Evolutionary conservation across 2,888 invertebrate species (phyloP), one percentile per base, ranked within the genome.

Genomic region (Dysmachus trigonus): DNA sequence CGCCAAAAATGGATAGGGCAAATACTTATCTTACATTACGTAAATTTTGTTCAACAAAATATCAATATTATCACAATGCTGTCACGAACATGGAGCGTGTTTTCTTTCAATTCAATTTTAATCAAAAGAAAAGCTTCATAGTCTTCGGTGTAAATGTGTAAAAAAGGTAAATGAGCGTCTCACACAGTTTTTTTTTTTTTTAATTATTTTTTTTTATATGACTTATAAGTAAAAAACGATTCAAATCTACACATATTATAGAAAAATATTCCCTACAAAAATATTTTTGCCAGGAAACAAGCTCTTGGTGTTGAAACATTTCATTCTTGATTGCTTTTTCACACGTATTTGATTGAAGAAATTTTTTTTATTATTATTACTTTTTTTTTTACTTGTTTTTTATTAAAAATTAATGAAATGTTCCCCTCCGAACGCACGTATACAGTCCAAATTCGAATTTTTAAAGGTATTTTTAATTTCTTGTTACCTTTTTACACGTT

Each of bases 1-100:
- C 79, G 86, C 76, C 86, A 86, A 86, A 86, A 86, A 71, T 31
- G 62, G 33, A 85, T 31, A 76, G 53, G 84, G 72, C 27, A 22
- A 72, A 22, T 27, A 33, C 7, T 41, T 71, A 71, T 72, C 72
- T 71, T 62, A 62, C n/a, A 62, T 62, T 18, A 30, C 62, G 47
- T 47, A 85, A 71, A 51, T 72, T 73, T 85, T 72, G 73, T 76
- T 53, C 33, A 85, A 85, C 53, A 85, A 33, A 85, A 85, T 73
- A 72, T 74, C 33, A 73, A 22, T 22, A 38, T n/a, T 86, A 86
- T 86, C 86, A 86, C 86, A 86, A 77, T 85, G 41, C 77, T 77
- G 76, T 85, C 77, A 41, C 51, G 71, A 79, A 86, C 79, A 51
- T 72, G 86, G 76, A 74, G 77, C 76, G 71, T 79, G 30, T 71